These are phyloP conservation scores for Sylvia atricapilla DNA, from an alignment of 2,113 vertebrate species.

Conservation along the genomic window DNA sequence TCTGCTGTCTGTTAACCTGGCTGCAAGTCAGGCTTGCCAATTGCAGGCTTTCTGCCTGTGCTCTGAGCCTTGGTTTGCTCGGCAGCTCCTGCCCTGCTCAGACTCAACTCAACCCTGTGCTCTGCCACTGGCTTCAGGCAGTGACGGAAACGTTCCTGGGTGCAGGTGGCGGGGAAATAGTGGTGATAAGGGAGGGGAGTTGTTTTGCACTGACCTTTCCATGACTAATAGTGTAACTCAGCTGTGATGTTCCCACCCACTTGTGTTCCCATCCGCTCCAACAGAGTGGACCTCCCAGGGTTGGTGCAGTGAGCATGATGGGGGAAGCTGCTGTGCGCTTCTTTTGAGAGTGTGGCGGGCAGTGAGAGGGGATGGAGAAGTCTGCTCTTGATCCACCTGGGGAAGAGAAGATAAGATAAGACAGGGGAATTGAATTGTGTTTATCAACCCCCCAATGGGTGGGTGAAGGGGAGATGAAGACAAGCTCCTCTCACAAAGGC, in stretches of 20 bases:
- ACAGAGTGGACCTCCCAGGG: neutral
- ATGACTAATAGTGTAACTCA: accelerated
- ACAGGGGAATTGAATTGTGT: neutral
- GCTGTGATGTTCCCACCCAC: neutral
- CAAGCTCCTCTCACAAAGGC: neutral
- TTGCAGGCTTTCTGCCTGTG: neutral
- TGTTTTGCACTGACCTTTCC: neutral
- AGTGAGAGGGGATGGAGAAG: neutral
- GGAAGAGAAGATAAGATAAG: neutral
- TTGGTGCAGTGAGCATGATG: accelerated
- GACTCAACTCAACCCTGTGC: accelerated
- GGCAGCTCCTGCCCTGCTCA: neutral
- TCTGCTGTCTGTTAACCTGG: neutral
- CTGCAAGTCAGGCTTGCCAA: neutral
- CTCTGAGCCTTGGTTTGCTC: accelerated
- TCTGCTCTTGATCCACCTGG: neutral
- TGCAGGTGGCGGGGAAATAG: neutral
- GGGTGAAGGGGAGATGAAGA: neutral
- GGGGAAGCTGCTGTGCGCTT: neutral
- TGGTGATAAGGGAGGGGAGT: neutral
- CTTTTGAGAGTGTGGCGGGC: accelerated
- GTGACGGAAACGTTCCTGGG: neutral
- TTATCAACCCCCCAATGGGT: accelerated
- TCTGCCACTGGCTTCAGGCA: neutral
- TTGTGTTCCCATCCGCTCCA: neutral